A percentile compares a stretch with the other conserved stretches of the same genome.
Conservation (phyloP, 2,888 invertebrate genomes). For the Drosophila percnosoma region DNA sequence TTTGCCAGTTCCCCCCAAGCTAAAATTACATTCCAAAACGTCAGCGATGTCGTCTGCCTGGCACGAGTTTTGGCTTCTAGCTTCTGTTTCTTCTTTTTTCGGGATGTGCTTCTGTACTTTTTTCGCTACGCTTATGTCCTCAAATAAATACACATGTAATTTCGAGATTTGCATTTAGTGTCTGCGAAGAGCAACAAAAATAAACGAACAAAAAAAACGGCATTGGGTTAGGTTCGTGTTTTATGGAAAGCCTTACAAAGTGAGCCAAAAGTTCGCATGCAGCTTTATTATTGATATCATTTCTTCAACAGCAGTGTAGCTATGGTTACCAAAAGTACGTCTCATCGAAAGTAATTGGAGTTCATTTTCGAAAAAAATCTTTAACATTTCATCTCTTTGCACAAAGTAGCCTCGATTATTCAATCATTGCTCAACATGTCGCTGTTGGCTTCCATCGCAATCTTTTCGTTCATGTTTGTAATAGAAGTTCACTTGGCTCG, state of each 20-base stretch:
- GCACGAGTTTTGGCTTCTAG: conserved; percentile 33
- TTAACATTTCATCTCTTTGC: no score
- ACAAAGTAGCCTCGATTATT: conserved; percentile 44
- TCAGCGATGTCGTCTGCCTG: conserved; percentile 63
- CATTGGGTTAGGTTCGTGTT: neutral
- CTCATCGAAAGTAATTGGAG: neutral
- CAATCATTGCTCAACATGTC: conserved; percentile 24
- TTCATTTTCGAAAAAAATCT: neutral
- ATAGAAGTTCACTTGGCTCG: conserved; percentile 61
- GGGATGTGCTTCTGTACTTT: conserved; percentile 14
- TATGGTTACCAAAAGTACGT: no score
- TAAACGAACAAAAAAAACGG: neutral
- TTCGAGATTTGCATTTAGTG: conserved; percentile 75
- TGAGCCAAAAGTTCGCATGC: neutral
- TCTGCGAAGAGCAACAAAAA: conserved; percentile 14
- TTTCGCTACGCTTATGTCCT: conserved; percentile 43
- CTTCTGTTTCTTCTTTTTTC: conserved; percentile 2
- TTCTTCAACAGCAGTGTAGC: neutral
- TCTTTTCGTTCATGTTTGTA: conserved; percentile 30
- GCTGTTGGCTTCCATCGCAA: conserved; percentile 17
- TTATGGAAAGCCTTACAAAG: neutral
- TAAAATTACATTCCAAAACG: conserved; percentile 80
- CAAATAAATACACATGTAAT: conserved; percentile 77
- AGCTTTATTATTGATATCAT: neutral
- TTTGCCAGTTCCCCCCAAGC: conserved; percentile 57